phyloP scores from a whole-genome alignment of 2,797 vertebrate genomes.

The Enteromius trimaculatus region DNA sequence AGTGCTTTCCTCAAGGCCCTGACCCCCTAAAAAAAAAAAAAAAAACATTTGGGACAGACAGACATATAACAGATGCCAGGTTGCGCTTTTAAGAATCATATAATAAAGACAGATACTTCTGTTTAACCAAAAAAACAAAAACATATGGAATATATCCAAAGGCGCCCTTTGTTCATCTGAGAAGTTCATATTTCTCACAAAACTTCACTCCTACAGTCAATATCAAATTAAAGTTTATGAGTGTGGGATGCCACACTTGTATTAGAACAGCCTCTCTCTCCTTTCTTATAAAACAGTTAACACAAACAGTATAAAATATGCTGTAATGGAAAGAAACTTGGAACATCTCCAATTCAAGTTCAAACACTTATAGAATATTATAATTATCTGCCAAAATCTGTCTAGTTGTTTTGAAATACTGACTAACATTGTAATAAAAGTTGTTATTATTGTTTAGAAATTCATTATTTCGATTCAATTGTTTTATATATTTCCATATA shows the following conservation, averaged over 20 bases:
- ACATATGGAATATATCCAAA: not conserved
- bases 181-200: constrained; percentile 16
- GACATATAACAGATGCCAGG: not conserved
- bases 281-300: constrained; percentile 7
- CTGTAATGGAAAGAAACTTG: constrained; percentile 12
- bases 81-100: not conserved
- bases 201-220: constrained; percentile 10
- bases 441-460: not conserved
- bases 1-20: constrained; percentile 2
- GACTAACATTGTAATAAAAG: not conserved
- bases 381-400: constrained; percentile 5
- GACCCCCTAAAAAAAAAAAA: not conserved
- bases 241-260: constrained; percentile 27
- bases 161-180: not conserved
- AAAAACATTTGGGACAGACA: not conserved
- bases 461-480: not conserved
- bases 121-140: not conserved
- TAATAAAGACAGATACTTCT: not conserved
- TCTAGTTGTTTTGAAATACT: not conserved
- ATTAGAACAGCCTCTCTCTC: constrained; percentile 10
- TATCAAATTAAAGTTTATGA: constrained; percentile 33
- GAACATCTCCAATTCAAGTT: not conserved
- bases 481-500: not conserved
- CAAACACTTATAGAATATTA: not conserved
- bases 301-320: not conserved